Evolutionary conservation across 2,888 invertebrate species (phyloP), one percentile per base, ranked within the genome.

Genomic region (Megamerina dolium): DNA sequence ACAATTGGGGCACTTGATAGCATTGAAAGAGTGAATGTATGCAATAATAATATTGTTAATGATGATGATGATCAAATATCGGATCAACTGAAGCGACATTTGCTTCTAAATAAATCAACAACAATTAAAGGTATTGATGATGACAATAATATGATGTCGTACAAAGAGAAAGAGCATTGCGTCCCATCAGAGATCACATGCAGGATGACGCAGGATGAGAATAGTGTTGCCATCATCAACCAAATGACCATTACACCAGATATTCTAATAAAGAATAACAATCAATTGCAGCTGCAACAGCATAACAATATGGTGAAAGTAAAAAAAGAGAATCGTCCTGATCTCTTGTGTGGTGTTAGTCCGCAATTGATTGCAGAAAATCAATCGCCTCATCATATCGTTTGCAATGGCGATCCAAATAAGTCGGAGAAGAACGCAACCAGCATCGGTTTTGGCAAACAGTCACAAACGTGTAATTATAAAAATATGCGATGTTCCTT

Each of bases 171-270:
- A 5, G 37, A 41, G 12, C 44, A 52, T 34, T 39, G 48, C 60
- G n/a, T n/a, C n/a, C n/a, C n/a, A n/a, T n/a, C n/a, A n/a, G n/a
- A n/a, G n/a, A n/a, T n/a, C n/a, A n/a, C n/a, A n/a, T n/a, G n/a
- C n/a, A n/a, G n/a, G n/a, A n/a, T n/a, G n/a, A n/a, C n/a, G n/a
- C n/a, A n/a, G n/a, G n/a, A n/a, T n/a, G n/a, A n/a, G n/a, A n/a
- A n/a, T n/a, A n/a, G n/a, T n/a, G n/a, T n/a, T n/a, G n/a, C n/a
- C n/a, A n/a, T n/a, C n/a, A n/a, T n/a, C n/a, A n/a, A n/a, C n/a
- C n/a, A n/a, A n/a, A n/a, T n/a, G n/a, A n/a, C 58, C 37, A 57
- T 58, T 23, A 64, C 64, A 26, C 68, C 68, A 2, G 68, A 67
- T 46, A 64, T 68, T 47, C 54, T 67, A 14, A 59, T 64, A 16